Evolutionary conservation across 30 jellyfish, hydroid and myxozoan genomes (phyloP).

Genomic region (Chrysaora quinquecirrha): DNA sequence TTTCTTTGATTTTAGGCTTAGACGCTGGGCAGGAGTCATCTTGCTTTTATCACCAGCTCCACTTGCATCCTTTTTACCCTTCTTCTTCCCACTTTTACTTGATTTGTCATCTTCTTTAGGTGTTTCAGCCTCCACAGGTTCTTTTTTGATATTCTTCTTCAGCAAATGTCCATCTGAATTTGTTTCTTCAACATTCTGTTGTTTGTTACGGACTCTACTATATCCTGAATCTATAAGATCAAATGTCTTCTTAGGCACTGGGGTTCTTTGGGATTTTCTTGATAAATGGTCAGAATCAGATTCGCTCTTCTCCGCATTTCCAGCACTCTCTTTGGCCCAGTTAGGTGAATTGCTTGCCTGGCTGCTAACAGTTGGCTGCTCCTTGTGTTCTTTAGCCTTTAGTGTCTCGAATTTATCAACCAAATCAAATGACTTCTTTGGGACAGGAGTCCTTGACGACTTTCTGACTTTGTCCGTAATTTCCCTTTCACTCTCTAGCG

Average conservation of each 20-base stretch:
- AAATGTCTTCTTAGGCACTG: slow-evolving; percentile 66
- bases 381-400: slow-evolving; percentile 16
- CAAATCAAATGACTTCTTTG: slow-evolving; percentile 66
- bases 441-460: slow-evolving; percentile 90
- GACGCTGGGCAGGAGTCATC: background rate
- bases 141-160: background rate
- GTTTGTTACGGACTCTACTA: background rate
- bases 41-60: background rate
- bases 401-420: slow-evolving; percentile 38
- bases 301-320: background rate
- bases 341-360: background rate
- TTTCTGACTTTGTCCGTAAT: slow-evolving; percentile 69
- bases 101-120: background rate
- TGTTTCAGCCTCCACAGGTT: background rate
- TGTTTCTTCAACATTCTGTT: background rate
- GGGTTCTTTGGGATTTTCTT: slow-evolving; percentile 82
- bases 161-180: background rate
- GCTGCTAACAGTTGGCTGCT: slow-evolving; percentile 5
- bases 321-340: background rate
- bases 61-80: background rate
- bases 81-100: background rate
- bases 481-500: background rate
- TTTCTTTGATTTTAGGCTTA: background rate
- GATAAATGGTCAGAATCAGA: background rate
- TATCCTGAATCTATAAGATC: slow-evolving; percentile 54